A percentile compares a stretch with the other conserved stretches of the same genome.
These are phyloP conservation scores for Neodiprion fabricii DNA, from an alignment of 1,140 invertebrate species.

Conservation along the genomic window DNA sequence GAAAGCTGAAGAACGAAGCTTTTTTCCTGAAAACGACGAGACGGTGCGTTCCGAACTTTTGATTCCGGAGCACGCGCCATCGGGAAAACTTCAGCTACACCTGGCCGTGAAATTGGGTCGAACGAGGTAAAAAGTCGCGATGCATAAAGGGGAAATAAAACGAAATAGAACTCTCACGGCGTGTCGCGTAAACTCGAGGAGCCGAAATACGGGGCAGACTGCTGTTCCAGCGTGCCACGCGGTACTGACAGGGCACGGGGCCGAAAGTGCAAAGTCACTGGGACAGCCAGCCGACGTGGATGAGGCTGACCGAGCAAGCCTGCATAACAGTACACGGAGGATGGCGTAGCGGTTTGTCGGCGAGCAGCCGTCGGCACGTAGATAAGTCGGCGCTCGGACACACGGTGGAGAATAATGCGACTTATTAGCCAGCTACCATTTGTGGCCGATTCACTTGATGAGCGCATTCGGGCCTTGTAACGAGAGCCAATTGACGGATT, in stretches of 20 bases:
- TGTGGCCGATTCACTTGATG: constrained; percentile 35
- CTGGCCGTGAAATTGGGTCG: constrained; percentile 16
- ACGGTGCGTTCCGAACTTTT: constrained; percentile 7
- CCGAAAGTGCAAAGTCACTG: too few species aligned
- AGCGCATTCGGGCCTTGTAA: constrained; percentile 24
- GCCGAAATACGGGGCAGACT: too few species aligned
- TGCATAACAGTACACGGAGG: background rate
- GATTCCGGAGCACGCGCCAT: background rate
- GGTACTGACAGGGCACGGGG: too few species aligned
- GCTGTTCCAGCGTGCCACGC: too few species aligned
- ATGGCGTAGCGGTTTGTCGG: background rate
- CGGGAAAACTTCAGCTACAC: constrained; percentile 8
- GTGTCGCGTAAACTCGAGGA: too few species aligned
- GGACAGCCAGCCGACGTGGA: background rate
- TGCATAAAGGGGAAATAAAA: background rate
- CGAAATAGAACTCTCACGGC: too few species aligned
- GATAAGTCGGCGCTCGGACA: background rate
- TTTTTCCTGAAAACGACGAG: too few species aligned
- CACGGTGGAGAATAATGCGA: constrained; percentile 35
- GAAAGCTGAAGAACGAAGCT: too few species aligned
- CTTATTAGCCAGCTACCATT: constrained; percentile 41
- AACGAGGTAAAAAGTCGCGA: constrained; percentile 9
- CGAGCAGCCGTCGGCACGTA: background rate
- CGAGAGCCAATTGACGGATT: constrained; percentile 30
- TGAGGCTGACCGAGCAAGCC: background rate